phyloP scores from a whole-genome alignment of 2,797 vertebrate species.

The Phyllotis vaccarum region DNA sequence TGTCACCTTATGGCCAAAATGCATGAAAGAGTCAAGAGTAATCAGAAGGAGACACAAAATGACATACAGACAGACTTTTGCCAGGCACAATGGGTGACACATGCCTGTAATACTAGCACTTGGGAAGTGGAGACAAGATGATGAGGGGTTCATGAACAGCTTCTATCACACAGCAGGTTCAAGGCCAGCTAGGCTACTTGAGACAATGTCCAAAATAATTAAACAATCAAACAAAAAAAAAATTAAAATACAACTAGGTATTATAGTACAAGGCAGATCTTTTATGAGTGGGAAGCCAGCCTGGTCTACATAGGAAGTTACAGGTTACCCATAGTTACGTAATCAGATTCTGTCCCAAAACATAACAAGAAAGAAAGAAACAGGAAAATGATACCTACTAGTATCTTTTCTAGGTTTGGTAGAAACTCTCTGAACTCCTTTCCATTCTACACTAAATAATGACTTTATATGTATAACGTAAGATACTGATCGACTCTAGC shows the following conservation, averaged over 20 bases:
- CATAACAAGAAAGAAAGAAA: neutral
- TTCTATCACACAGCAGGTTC: neutral
- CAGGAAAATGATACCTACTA: neutral
- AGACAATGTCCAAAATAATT: neutral
- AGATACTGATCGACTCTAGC: slow-evolving; percentile 30
- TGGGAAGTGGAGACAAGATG: neutral
- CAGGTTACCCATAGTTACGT: neutral
- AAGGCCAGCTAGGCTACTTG: neutral
- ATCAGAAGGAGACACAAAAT: neutral
- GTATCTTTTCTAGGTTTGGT: neutral
- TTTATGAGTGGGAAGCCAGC: neutral
- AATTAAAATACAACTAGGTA: neutral
- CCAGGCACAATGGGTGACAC: neutral
- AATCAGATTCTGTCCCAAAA: neutral
- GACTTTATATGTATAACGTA: neutral
- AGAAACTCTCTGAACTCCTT: slow-evolving; percentile 3
- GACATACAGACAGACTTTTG: slow-evolving; percentile 26
- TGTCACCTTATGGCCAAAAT: slow-evolving; percentile 23
- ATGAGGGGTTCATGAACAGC: neutral
- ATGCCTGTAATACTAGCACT: neutral
- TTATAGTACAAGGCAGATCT: neutral
- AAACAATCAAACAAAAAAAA: neutral
- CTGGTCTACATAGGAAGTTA: neutral
- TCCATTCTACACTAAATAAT: neutral
- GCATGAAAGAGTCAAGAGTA: slow-evolving; percentile 8